Base-by-base conservation (phyloP, 2,888 invertebrate genomes). In the Caenorhabditis auriculariae region DNA sequence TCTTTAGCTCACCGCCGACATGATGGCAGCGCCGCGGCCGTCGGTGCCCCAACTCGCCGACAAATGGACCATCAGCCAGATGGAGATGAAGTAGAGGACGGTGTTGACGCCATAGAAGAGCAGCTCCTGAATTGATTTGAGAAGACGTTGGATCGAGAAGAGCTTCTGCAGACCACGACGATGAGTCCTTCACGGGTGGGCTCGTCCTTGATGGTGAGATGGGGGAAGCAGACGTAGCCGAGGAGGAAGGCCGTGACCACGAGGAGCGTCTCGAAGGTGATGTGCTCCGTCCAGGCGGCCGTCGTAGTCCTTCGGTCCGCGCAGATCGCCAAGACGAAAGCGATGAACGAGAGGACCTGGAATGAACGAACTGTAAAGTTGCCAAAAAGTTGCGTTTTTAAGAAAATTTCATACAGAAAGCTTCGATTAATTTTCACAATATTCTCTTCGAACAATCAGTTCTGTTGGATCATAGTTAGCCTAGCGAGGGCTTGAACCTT, bases 321-420 rank as follows among this genome's bases (percentile, higher is more conserved):
- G 47, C 80, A 78, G 56, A 80, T 80, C 15, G 80, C 73, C 23
- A 80, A 68, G 28, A 80, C 71, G 64, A 80, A 80, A 19, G 77
- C 72, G 42, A 80, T 65, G 59, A 77, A 80, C 15, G 80, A 74
- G 38, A 79, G 66, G 90, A 91, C 24, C 91, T 92, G 0, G 29
- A 49, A 12, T 32, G 35, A 12, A 32, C 35, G 9, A 12, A 12
- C n/a, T 32, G 35, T n/a, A 12, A 9, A 35, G n/a, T 12, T 12
- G 9, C n/a, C 35, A 35, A n/a, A 35, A 35, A n/a, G 12, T n/a
- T n/a, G n/a, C 35, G n/a, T 12, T 9, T n/a, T n/a, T 12, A 35
- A 35, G n/a, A 35, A 35, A 35, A 9, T 35, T n/a, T 12, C n/a
- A n/a, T n/a, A n/a, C n/a, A n/a, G n/a, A n/a, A n/a, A n/a, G n/a